Base-by-base conservation (phyloP, 2,888 invertebrate species). In the Netelia fuscicornis region DNA sequence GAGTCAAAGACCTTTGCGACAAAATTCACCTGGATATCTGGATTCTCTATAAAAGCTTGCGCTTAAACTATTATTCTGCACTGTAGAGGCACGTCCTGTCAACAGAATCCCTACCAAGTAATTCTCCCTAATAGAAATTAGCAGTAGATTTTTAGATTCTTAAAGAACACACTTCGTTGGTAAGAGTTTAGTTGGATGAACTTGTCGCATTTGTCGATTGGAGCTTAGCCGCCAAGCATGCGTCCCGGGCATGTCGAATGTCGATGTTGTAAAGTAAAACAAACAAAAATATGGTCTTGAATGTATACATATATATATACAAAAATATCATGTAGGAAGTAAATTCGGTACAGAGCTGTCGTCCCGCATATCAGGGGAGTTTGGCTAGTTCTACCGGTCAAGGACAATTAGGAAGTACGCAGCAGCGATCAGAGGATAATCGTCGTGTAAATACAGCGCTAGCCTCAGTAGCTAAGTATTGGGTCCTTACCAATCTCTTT, bases 401-500 rank as follows among this genome's bases (percentile, higher is more conserved):
- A 90, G 92, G 92, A 89, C 93, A 92, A 92, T 91, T 92, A 91
- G 92, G 91, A 83, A 92, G 88, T 89, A 90, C 91, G 78, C 92
- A 93, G 72, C 72, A 74, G 62, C 20, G 58, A 88, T 91, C 93
- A 79, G 91, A 93, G 84, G 87, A 92, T 81, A 93, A 93, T 89
- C 93, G 92, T 86, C 93, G 94, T 86, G 94, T 94, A 92, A 94
- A 94, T 92, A 94, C 94, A 89, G 95, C 95, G 79, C 96, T 97
- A 91, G 96, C 97, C 92, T 96, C 96, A 94, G 96, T 97, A 91
- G 97, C 97, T 88, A 97, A 97, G 94, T 97, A 97, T 94, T 97
- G 97, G 97, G 97, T 97, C 92, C 96, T 97, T 93, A 97, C 97
- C 86, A 97, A 97, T 95, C 95, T 97, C 88, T 96, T 97, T 92